These are phyloP conservation scores for Petrolisthes manimaculis DNA, from an alignment of 2,888 invertebrate species.

Conservation along the genomic window DNA sequence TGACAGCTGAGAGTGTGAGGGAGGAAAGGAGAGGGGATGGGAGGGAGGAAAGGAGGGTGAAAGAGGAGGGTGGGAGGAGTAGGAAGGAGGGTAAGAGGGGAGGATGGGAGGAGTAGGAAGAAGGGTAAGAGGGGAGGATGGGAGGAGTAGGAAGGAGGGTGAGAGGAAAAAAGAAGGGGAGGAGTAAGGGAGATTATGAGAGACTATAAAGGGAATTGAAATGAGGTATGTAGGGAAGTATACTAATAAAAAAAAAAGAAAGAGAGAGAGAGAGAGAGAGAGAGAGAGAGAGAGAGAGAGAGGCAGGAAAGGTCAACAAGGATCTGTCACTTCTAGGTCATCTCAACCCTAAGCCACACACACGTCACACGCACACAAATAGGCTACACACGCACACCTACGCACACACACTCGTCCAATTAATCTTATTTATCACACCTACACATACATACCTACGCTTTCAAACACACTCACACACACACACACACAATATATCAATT, in stretches of 20 bases:
- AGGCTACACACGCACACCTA: too few species aligned
- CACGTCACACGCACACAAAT: too few species aligned
- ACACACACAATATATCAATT: too few species aligned
- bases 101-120: background rate
- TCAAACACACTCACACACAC: too few species aligned
- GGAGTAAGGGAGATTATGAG: background rate
- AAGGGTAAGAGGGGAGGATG: background rate
- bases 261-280: conserved; percentile 15
- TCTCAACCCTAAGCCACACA: too few species aligned
- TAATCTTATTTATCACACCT: too few species aligned
- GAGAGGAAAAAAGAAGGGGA: conserved; percentile 13
- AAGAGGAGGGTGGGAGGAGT: background rate
- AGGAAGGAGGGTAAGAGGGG: background rate
- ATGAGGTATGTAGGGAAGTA: background rate
- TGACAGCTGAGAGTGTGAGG: background rate
- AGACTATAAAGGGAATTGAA: background rate
- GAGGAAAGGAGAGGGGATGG: background rate
- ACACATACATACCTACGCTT: too few species aligned
- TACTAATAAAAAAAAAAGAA: background rate
- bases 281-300: conserved; percentile 15
- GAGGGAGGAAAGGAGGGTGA: background rate
- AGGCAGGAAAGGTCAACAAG: background rate
- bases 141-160: background rate
- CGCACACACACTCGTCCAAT: too few species aligned
- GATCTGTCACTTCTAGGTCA: too few species aligned